Evolutionary conservation across 2,888 invertebrate genomes (phyloP), one percentile per base, ranked within the genome.

Genomic region (Cinara cedri): DNA sequence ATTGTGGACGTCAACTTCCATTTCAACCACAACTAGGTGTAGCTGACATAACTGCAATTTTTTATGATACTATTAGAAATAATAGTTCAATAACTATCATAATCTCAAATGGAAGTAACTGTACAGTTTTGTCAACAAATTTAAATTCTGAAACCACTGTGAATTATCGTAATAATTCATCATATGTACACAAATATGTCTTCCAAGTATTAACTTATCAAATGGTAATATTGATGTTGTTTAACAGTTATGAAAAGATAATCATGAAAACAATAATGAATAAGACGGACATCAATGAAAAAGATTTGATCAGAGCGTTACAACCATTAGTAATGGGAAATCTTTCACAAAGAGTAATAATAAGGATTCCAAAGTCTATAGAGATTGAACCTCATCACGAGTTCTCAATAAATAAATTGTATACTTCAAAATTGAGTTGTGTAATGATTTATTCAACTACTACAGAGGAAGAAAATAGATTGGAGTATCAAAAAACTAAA

Each of bases 291-390:
- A 95, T 99, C 86, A 98, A 98, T 21, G 98, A 98, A 86, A 91
- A 96, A 85, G 98, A 99, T 86, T 88, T 99, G 85, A 93, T 96
- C 83, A 90, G 98, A 85, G 97, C 98, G 76, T 89, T 99, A 85
- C 98, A 98, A 87, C 97, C 98, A 82, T 88, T 99, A 83, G 98
- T 98, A 13, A 95, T 99, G 92, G 98, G 98, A 71, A 99, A 99
- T 88, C 92, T 96, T 42, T 94, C 96, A 26, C 98, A 98, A 87
- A 90, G 98, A 84, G 92, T 98, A 84, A 90, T 98, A 82, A 92
- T 96, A 83, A 97, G 98, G 86, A 93, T 93, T 85, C 97, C 96
- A 74, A 95, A 95, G 88, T 96, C 95, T 82, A 98, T 98, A 88
- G 98, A 99, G 86, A 98, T 99, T 84, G 97, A 97, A 86, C 92